phyloP scores from a whole-genome alignment of 1,140 invertebrate species.

The Andricus grossulariae region DNA sequence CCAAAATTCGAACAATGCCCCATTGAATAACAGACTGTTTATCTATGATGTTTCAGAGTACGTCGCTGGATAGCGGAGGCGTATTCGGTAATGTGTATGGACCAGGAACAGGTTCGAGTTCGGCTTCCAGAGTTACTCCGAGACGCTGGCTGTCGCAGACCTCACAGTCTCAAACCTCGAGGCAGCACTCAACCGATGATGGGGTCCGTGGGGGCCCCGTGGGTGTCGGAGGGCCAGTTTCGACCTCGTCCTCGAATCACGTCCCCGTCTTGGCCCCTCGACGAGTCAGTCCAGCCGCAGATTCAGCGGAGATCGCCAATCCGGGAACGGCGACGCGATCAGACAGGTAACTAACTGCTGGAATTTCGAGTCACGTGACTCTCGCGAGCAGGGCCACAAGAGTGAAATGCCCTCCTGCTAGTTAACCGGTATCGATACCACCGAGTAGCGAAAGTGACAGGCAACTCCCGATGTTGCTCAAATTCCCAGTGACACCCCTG shows the following conservation, averaged over 20 bases:
- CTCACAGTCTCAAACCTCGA: conserved; percentile 60
- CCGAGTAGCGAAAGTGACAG: background rate
- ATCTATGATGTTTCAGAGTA: conserved; percentile 59
- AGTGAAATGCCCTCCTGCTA: background rate
- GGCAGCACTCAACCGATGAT: conserved; percentile 68
- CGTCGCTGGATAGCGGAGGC: conserved; percentile 65
- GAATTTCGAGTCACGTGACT: conserved; percentile 13
- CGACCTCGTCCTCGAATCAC: conserved; percentile 62
- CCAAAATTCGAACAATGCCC: background rate
- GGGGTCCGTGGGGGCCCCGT: conserved; percentile 61
- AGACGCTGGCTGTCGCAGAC: conserved; percentile 68
- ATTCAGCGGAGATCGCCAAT: conserved; percentile 65
- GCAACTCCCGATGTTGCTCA: background rate
- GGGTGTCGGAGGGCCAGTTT: conserved; percentile 64
- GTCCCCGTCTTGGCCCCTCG: conserved; percentile 64
- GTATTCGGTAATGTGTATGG: conserved; percentile 59
- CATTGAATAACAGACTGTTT: conserved; percentile 18
- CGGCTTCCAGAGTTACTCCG: conserved; percentile 54
- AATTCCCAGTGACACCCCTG: conserved; percentile 7
- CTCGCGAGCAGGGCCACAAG: background rate
- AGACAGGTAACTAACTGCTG: conserved; percentile 59
- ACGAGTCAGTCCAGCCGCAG: conserved; percentile 68
- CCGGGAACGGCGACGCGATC: conserved; percentile 50
- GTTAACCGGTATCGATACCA: background rate
- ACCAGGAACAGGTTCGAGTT: conserved; percentile 51